phyloP scores from a whole-genome alignment of 2,888 invertebrate genomes.

The Apomyelois bistriatella region DNA sequence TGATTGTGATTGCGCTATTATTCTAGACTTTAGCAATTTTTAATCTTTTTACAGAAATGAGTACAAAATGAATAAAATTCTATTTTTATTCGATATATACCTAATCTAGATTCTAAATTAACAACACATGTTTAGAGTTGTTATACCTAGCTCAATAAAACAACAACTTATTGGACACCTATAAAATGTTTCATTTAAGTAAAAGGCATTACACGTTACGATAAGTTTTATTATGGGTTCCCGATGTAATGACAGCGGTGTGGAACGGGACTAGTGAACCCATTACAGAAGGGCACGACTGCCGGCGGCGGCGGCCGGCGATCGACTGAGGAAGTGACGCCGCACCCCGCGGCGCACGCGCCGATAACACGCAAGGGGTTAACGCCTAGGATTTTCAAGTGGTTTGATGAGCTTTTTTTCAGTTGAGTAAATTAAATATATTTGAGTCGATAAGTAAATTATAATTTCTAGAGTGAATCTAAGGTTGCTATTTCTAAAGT shows the following conservation, averaged over 20 bases:
- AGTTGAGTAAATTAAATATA: too few relatives aligned
- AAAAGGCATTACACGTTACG: constrained; percentile 25
- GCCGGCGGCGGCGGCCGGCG: constrained; percentile 56
- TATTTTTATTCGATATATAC: too few relatives aligned
- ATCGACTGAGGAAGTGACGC: constrained; percentile 62
- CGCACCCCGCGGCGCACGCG: constrained; percentile 38
- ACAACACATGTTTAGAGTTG: too few relatives aligned
- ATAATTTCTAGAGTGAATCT: too few relatives aligned
- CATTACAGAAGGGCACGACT: constrained; percentile 64
- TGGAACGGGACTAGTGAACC: constrained; percentile 51
- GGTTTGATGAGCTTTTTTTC: too few relatives aligned
- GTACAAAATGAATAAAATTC: too few relatives aligned
- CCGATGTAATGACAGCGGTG: constrained; percentile 36
- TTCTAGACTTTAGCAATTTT: background rate
- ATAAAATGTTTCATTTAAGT: constrained; percentile 7
- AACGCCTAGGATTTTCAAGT: constrained; percentile 12
- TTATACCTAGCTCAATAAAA: too few relatives aligned
- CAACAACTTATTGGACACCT: too few relatives aligned
- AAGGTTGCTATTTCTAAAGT: too few relatives aligned
- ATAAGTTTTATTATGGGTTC: constrained; percentile 37
- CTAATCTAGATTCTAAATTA: too few relatives aligned
- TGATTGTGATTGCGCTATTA: background rate
- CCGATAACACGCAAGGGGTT: constrained; percentile 38
- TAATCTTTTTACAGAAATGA: too few relatives aligned
- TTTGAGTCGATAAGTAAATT: too few relatives aligned